Base-by-base conservation (phyloP, 2,797 vertebrate genomes). In the Sylvilagus floridanus region DNA sequence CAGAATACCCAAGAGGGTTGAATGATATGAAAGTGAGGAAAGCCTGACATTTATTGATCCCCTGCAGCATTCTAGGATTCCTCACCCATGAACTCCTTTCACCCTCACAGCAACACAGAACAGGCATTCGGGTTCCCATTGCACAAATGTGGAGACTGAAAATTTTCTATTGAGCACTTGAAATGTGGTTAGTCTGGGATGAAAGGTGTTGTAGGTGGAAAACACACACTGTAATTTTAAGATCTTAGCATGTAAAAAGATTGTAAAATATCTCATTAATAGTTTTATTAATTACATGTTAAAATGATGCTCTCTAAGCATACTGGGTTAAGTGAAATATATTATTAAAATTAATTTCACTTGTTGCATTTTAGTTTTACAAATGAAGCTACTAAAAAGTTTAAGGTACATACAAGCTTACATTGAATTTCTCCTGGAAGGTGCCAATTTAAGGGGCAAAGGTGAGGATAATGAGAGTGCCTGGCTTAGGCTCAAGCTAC, bases 351-450 rank as follows among this genome's bases (percentile, higher is more conserved):
- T 22, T 47, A 60, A 19, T 77, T 66, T 79, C 52, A n/a, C 24
- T 8, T 50, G 7, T 84, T 96, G 84, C 9, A 24, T 81, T 95
- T 63, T 30, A 11, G 9, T 63, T 83, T 97, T 93, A 32, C 87
- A 24, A 86, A 65, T 62, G 6, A 0, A 1, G 24, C 78, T 69
- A 82, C 8, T 84, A 69, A 75, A 62, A 77, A 81, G 3, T 52
- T 75, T 84, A 68, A 37, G 11, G 83, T 60, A 77, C 1, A 65
- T 52, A 9, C 19, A 10, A 8, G 10, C 17, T 92, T 28, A 5
- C 28, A 17, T 21, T 24, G 11, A 37, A n/a, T 90, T 93, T 84
- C 57, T 28, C 4, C 10, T 86, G 30, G 26, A 86, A 81, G 50
- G 17, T 37, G 1, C 28, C 28, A 11, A 66, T 81, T 37, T 92